Base-by-base conservation (phyloP, 1,140 invertebrate genomes). In the Campoletis sonorensis region DNA sequence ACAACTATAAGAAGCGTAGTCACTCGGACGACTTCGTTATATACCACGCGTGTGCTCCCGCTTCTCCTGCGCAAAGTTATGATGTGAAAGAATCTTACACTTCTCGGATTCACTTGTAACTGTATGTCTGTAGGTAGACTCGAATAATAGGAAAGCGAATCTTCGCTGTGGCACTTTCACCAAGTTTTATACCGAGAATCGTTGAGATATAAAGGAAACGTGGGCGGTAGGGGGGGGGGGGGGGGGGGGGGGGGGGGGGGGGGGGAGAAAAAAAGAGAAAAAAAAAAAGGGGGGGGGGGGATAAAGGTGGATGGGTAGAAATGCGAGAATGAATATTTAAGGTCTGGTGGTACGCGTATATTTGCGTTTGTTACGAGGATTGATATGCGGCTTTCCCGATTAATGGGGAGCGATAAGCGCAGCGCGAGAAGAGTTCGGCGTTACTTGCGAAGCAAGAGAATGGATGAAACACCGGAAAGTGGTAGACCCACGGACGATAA, bases 1-100 rank as follows among this genome's bases (percentile, higher is more conserved):
- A 37, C 27, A 77, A 77, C 73, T 58, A 23, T 77, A 37, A 77
- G 51, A 27, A 77, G 73, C n/a, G 54, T 77, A 64, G n/a, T 61
- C 37, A 54, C 51, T 61, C 30, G 51, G 7, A 27, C 27, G 54
- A 77, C 51, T 77, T 61, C 11, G 73, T 77, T 75, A 54, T 51
- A 13, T 26, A 21, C 23, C 23, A 11, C 67, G 67, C 27, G 61
- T 27, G 27, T 3, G 61, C 61, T 0, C 23, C 1, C 16, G 18
- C 30, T 11, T 5, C 33, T 33, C n/a, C 3, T n/a, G 18, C 30
- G 67, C 67, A 0, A 33, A 75, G 26, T 75, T 75, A 54, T 30
- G 51, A 77, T 40, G 30, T 30, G 30, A 54, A 77, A 77, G 45
- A 77, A 27, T 77, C 72, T 37, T 54, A 58, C 49, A 75, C 13